Evolutionary conservation across 2,113 vertebrate genomes (phyloP), one percentile per base, ranked within the genome.

Genomic region (Protomyctophum bolini): DNA sequence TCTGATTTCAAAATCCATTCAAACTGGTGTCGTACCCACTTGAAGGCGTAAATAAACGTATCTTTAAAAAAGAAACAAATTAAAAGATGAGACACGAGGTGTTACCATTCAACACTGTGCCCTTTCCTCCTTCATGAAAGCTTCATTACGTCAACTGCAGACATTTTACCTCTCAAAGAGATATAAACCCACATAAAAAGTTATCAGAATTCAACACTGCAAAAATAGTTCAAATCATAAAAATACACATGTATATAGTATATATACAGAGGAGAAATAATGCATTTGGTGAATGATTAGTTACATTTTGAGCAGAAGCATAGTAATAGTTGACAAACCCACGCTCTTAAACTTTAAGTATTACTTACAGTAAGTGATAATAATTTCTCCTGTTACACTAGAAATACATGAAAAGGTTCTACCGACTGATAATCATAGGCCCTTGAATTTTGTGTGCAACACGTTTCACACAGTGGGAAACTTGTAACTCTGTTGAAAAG

Each of bases 191-290:
- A 80, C 87, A 70, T 86, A 86, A 83, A 91, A 87, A 87, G 78
- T 88, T 77, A 75, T 85, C 73, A 73, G 58, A 86, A 80, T 87
- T 82, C 83, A 83, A 88, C 83, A 85, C 88, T 88, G 84, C 83
- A 88, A 89, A 89, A 90, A 87, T 84, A 84, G 83, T 85, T 87
- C 56, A 91, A 90, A 90, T 86, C 81, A 90, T 88, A 87, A 75
- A 90, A 91, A 85, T 88, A 83, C 77, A 86, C 68, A 8, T 50
- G 70, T 80, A 85, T 87, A 78, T 83, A 28, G 33, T 47, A 63
- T 11, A 57, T 15, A 28, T 10, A 88, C 82, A 88, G 61, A 85
- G 65, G 70, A 76, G 77, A 83, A 89, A 81, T 86, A 82, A 88
- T 86, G 86, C 84, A 79, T 88, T 77, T 79, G 80, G 81, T 83